These are phyloP conservation scores for Mormyrus iriodes DNA, from an alignment of 2,113 vertebrate species.

Conservation along the genomic window DNA sequence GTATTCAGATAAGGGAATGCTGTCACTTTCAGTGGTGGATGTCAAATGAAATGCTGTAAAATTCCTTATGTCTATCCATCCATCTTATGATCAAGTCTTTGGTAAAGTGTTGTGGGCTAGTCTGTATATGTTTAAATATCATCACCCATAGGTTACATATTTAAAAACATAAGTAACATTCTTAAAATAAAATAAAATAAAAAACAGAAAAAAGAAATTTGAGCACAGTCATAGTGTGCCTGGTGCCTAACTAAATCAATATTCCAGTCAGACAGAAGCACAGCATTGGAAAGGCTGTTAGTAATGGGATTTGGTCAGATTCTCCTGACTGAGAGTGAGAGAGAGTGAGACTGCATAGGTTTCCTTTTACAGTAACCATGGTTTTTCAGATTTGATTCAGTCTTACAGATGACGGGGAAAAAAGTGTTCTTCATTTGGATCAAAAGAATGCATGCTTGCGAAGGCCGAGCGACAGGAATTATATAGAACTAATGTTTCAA, in stretches of 20 bases:
- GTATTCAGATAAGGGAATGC: background rate
- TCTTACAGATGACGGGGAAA: background rate
- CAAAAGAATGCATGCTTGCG: background rate
- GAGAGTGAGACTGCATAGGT: background rate
- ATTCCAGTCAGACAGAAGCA: background rate
- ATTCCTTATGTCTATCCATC: background rate
- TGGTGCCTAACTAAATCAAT: background rate
- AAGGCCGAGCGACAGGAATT: background rate
- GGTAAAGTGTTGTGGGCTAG: background rate
- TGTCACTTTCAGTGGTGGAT: background rate
- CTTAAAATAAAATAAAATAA: background rate
- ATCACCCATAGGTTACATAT: background rate
- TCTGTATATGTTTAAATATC: slow-evolving; percentile 1
- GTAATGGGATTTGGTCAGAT: background rate
- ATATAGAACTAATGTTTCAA: background rate
- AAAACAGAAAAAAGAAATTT: background rate
- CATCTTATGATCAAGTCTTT: background rate
- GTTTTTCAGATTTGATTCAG: background rate
- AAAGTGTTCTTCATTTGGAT: background rate
- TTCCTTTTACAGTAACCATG: background rate
- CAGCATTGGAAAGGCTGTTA: background rate
- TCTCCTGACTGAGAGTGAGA: background rate
- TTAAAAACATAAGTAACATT: background rate
- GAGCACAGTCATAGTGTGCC: background rate
- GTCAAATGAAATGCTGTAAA: background rate